These are phyloP conservation scores for Andrena praecox DNA, from an alignment of 2,888 invertebrate species.

Conservation along the genomic window DNA sequence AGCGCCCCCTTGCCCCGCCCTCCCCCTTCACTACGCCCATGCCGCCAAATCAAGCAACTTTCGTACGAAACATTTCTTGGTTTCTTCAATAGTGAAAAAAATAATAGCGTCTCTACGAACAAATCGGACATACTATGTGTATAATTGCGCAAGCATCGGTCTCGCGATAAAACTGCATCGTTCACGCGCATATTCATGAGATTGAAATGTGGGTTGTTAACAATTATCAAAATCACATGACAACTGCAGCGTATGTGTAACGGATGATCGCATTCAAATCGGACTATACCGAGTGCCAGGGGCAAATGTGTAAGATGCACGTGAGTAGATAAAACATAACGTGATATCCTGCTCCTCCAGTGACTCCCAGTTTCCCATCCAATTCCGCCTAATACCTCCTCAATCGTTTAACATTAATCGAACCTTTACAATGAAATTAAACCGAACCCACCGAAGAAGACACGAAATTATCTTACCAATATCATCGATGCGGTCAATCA, in stretches of 20 bases:
- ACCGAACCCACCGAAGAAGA: too few species aligned
- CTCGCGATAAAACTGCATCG: constrained; percentile 27
- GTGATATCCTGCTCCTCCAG: constrained; percentile 10
- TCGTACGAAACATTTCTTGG: too few species aligned
- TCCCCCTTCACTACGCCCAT: too few species aligned
- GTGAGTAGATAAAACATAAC: constrained; percentile 27
- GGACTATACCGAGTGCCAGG: constrained; percentile 19
- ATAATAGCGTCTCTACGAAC: too few species aligned
- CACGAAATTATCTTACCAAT: too few species aligned
- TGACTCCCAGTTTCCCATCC: constrained; percentile 5
- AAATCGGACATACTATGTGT: too few species aligned
- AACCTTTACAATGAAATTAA: not conserved
- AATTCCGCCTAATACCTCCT: not conserved
- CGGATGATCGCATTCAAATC: constrained; percentile 27
- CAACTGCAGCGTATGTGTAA: not conserved
- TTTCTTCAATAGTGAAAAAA: too few species aligned
- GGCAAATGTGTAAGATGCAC: constrained; percentile 15
- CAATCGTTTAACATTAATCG: not conserved
- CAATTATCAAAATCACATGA: constrained; percentile 63
- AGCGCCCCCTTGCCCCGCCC: too few species aligned
- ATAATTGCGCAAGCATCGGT: not conserved
- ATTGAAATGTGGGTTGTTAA: constrained; percentile 42
- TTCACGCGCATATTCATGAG: not conserved
- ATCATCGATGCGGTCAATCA: too few species aligned
- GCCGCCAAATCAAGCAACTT: too few species aligned